Evolutionary conservation across 1,140 invertebrate species (phyloP), one percentile per base, ranked within the genome.

Genomic region (Planococcus citri): DNA sequence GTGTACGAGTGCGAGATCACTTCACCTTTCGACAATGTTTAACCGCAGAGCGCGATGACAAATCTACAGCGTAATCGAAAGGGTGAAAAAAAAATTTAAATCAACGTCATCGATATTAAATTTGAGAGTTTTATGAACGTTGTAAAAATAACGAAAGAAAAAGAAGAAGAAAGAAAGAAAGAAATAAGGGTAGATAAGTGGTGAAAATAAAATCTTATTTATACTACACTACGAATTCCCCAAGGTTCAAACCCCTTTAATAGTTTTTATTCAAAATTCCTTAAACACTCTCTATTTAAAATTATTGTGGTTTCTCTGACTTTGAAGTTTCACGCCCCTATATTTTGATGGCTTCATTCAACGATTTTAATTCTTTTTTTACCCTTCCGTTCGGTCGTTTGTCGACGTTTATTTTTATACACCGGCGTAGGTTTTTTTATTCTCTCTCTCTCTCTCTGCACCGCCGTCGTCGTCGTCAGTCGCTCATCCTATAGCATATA

Each of bases 121-220:
- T 64, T 64, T 17, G 22, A 64, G 60, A 21, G 25, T 64, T 64
- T 64, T 25, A 64, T 25, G 25, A 27, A 64, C 21, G 25, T 25
- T 24, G 25, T 25, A 64, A 64, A 24, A 27, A 24, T 25, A 17
- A 64, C 20, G 60, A 64, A 64, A 64, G 24, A 64, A 64, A 64
- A 64, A 64, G 24, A 64, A 64, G 24, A 64, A n/a, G n/a, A n/a
- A n/a, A n/a, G n/a, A n/a, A n/a, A n/a, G n/a, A n/a, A n/a, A n/a
- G n/a, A n/a, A n/a, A n/a, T n/a, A n/a, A 64, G 60, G 60, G 60
- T 64, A 25, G 60, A 64, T 64, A 64, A 64, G 60, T 64, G 60
- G 60, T 6, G 60, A 64, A 64, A 64, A 64, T 64, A 64, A 64
- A 64, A 64, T 64, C 60, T 64, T 64, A 64, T 64, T 64, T 64